Evolutionary conservation across 1,140 invertebrate genomes (phyloP).

Genomic region (Daktulosphaira vitifoliae): DNA sequence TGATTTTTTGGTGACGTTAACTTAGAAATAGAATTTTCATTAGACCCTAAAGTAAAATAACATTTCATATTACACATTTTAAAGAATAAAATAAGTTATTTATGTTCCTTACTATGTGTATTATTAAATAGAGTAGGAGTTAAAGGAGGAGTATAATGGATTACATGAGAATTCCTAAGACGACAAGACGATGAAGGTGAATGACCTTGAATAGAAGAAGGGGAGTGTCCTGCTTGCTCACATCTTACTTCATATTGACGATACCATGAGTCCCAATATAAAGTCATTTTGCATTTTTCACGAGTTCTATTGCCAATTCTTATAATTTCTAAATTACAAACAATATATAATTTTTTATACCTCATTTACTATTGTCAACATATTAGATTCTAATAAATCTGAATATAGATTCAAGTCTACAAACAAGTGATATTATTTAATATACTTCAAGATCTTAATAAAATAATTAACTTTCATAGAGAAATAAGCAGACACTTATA

Average conservation of each 20-base stretch:
- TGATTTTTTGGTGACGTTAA: slow-evolving; percentile 24
- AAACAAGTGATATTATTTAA: no score
- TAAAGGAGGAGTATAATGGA: slow-evolving; percentile 27
- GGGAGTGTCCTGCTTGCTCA: slow-evolving; percentile 30
- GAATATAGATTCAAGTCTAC: no score
- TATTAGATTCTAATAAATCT: no score
- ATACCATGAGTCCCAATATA: slow-evolving; percentile 94
- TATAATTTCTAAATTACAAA: slow-evolving; percentile 13
- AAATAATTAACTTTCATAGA: no score
- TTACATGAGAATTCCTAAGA: slow-evolving; percentile 23
- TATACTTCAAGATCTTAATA: no score
- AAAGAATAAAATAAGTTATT: no score
- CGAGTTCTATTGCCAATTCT: slow-evolving; percentile 15
- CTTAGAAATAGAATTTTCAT: slow-evolving; percentile 22
- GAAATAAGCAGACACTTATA: no score
- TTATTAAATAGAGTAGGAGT: slow-evolving; percentile 32
- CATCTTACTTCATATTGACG: slow-evolving; percentile 45
- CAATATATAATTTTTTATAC: not conserved
- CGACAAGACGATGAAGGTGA: slow-evolving; percentile 24
- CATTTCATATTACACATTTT: no score
- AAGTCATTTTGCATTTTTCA: slow-evolving; percentile 37
- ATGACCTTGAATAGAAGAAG: slow-evolving; percentile 27
- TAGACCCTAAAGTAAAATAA: slow-evolving; percentile 1
- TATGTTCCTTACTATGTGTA: slow-evolving; percentile 25
- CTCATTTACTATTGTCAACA: no score